Evolutionary conservation across 1,140 invertebrate species (phyloP), one percentile per base, ranked within the genome.

Genomic region (Zaprionus kolodkinae): DNA sequence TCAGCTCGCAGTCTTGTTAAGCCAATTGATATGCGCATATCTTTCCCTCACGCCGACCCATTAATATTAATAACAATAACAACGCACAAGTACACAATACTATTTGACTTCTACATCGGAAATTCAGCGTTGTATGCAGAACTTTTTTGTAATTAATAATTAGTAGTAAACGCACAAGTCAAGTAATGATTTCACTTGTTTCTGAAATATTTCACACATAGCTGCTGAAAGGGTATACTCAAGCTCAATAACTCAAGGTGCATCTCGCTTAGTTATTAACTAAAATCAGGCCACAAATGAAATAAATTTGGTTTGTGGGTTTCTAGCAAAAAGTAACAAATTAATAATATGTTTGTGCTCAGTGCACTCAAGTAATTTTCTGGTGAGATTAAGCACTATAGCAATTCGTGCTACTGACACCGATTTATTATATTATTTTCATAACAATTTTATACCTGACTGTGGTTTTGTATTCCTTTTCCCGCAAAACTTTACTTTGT

Each of bases 21-120:
- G 35, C 45, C 64, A 87, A 87, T 82, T 87, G 66, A 64, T 72
- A 72, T 73, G 79, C 79, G 79, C 67, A 13, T 56, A 56, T 56
- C 57, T 48, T 45, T 45, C 6, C 60, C 64, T 67, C 9, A 17
- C 7, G 63, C 17, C 17, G 40, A 35, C 45, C 50, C 63, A 81
- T 45, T 38, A 65, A 38, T 45, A 40, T 66, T 65, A 61, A 76
- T 65, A 54, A 71, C 75, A 66, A 67, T 56, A 80, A 63, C 33
- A 61, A 84, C 69, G 61, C 56, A 78, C 48, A 64, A 70, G 61
- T 50, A 79, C 66, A 36, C 59, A 57, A 59, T 52, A 50, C 36
- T 25, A 71, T 59, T 63, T 75, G 60, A 62, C 57, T 62, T 40
- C 50, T 62, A 55, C 52, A n/a, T 30, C 13, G 13, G 52, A 25